phyloP scores from a whole-genome alignment of 2,797 vertebrate genomes.

The Acestrorhynchus altus region DNA sequence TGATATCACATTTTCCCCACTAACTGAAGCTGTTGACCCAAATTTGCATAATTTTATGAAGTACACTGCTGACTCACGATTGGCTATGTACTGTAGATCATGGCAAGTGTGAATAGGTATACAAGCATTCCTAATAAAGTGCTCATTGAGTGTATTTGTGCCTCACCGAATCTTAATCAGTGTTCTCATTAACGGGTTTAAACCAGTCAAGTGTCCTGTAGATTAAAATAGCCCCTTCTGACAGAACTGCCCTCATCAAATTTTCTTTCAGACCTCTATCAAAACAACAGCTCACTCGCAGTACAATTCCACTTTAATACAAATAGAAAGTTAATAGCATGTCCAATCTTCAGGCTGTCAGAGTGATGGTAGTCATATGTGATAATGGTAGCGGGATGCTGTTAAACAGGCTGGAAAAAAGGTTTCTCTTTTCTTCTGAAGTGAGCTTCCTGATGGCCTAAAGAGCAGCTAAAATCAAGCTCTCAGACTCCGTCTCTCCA shows the following conservation, averaged over 20 bases:
- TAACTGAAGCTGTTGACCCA: no score
- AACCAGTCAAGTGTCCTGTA: no score
- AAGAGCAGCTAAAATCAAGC: constrained; percentile 13
- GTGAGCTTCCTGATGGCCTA: neutral
- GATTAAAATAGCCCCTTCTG: no score
- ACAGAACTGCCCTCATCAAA: neutral
- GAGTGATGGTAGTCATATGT: neutral
- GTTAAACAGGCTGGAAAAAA: constrained; percentile 1
- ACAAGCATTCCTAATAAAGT: no score
- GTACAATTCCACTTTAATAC: neutral
- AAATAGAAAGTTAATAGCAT: neutral
- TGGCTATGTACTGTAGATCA: no score
- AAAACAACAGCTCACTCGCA: neutral
- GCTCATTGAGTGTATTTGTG: no score
- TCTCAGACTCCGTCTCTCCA: constrained; percentile 2
- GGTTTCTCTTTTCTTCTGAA: neutral
- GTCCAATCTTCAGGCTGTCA: neutral
- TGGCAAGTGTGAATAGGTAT: no score
- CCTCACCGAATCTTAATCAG: no score
- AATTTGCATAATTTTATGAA: no score
- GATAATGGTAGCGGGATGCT: neutral
- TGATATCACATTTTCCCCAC: no score
- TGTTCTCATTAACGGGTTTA: no score
- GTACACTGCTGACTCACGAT: no score
- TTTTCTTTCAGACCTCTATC: neutral